Evolutionary conservation across 1,140 invertebrate species (phyloP), one percentile per base, ranked within the genome.

Genomic region (Zaprionus kolodkinae): DNA sequence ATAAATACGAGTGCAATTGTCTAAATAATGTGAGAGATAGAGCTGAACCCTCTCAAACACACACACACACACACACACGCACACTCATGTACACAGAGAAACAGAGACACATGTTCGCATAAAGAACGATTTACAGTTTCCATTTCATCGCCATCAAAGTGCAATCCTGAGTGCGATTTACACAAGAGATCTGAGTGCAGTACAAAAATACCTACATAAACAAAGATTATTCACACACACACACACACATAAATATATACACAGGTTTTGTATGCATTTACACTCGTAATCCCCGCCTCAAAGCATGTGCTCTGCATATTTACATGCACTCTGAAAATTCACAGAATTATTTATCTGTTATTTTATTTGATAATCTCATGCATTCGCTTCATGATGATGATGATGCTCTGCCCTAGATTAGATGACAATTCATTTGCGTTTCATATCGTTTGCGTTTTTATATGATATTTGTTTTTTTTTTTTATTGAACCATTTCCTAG

Each of bases 331-430:
- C 52, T 64, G 21, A 15, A 15, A 54, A 27, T 38, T 12, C 33
- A 50, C n/a, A 45, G 40, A 45, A 45, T 45, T 50, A 50, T 50
- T 50, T 25, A 50, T 66, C 27, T 45, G n/a, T n/a, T 43, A 50
- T 74, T 80, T 86, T 78, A 66, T 83, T 80, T 84, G 68, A 70
- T 77, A 78, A 76, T 81, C 60, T 66, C 50, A 11, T 66, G 36
- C 55, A 35, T 36, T 52, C 38, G 45, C 40, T 78, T 57, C 17
- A 59, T 60, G 40, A 45, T 45, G n/a, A 6, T 45, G n/a, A 59
- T 60, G 40, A 45, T 45, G n/a, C n/a, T 45, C 40, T 15, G 15
- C n/a, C 40, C 67, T 36, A 50, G 30, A 72, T 38, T 52, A 36
- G 17, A 43, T 17, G 11, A 36, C 48, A 60, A 25, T 48, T 45